Conservation (phyloP, 2,113 vertebrate genomes). For the Calyptommatus sinebrachiatus region DNA sequence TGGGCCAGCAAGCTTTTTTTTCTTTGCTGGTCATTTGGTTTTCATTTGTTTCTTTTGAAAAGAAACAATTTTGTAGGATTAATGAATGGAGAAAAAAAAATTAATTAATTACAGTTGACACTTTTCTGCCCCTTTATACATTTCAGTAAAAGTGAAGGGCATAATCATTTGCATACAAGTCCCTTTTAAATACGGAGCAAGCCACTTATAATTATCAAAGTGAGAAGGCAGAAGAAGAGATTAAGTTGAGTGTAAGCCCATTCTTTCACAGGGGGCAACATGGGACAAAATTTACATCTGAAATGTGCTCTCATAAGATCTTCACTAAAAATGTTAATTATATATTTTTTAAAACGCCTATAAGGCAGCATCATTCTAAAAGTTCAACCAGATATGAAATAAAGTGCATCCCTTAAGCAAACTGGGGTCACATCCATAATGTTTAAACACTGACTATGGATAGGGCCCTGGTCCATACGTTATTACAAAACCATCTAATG, state of each 20-base stretch:
- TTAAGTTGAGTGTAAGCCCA: background rate
- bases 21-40: background rate
- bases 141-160: constrained; percentile 38
- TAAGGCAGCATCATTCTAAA: background rate
- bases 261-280: background rate
- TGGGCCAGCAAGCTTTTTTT: background rate
- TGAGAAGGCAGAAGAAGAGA: background rate
- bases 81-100: background rate
- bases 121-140: constrained; percentile 28
- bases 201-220: background rate
- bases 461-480: too few species aligned
- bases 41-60: constrained; percentile 8
- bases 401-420: too few species aligned
- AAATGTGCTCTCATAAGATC: background rate
- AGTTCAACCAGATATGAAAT: too few species aligned
- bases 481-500: too few species aligned
- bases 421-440: too few species aligned
- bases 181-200: constrained; percentile 48
- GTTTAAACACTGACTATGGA: too few species aligned
- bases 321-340: background rate
- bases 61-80: background rate
- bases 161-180: constrained; percentile 65
- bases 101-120: background rate
- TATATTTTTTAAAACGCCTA: background rate
- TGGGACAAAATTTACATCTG: background rate